These are phyloP conservation scores for Phorcus lineatus DNA, from an alignment of 2,888 invertebrate genomes.

Conservation along the genomic window DNA sequence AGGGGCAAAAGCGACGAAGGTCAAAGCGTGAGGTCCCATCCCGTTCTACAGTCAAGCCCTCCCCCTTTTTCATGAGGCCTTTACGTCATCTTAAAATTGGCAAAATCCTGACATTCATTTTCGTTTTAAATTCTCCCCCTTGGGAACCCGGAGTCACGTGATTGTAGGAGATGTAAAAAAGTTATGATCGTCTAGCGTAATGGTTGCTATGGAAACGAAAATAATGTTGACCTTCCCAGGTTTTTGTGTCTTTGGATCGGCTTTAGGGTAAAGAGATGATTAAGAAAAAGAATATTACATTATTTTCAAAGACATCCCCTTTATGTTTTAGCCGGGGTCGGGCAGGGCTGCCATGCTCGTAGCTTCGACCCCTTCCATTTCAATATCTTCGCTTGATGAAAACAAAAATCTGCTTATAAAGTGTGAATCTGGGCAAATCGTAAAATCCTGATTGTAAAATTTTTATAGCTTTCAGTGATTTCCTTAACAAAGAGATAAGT, in stretches of 20 bases:
- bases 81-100: conserved; percentile 21
- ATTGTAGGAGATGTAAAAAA: conserved; percentile 15
- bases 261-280: conserved; percentile 21
- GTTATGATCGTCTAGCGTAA: conserved; percentile 22
- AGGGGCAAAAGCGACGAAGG: not conserved
- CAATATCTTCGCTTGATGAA: conserved; percentile 20
- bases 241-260: conserved; percentile 18
- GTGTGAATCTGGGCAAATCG: conserved; percentile 25
- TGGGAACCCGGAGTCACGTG: conserved; percentile 10
- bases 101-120: conserved; percentile 23
- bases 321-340: conserved; percentile 13
- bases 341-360: not conserved
- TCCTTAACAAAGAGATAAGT: conserved; percentile 25
- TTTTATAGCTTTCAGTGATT: conserved; percentile 21
- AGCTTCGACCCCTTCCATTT: not conserved
- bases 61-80: not conserved
- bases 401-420: conserved; percentile 25
- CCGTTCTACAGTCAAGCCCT: not conserved
- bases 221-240: conserved; percentile 24
- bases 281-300: conserved; percentile 21
- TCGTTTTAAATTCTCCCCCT: conserved; percentile 17
- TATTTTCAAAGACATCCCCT: conserved; percentile 21
- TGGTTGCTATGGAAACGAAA: conserved; percentile 22
- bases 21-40: conserved; percentile 20
- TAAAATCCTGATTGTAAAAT: conserved; percentile 23